A percentile compares a stretch with the other conserved stretches of the same genome.
phyloP scores from a whole-genome alignment of 2,113 vertebrate species.

The Gnathonemus longibarbis region DNA sequence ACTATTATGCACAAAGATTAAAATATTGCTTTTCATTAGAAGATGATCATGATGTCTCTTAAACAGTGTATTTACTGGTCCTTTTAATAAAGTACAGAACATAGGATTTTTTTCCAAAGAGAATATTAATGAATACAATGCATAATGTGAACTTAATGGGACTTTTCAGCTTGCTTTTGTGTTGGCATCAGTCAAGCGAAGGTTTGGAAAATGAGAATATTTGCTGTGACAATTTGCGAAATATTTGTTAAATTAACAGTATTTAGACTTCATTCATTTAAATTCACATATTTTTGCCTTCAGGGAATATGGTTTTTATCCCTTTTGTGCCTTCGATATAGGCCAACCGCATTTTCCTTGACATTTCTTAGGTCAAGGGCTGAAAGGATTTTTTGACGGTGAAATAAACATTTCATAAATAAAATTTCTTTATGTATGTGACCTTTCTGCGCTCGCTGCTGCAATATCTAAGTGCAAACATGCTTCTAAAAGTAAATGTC shows the following conservation, averaged over 20 bases:
- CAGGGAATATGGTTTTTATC: not conserved
- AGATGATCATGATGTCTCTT: not conserved
- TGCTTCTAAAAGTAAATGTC: conserved; percentile 11
- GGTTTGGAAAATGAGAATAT: not conserved
- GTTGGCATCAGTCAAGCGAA: not conserved
- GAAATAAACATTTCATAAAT: not conserved
- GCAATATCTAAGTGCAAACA: conserved; percentile 8
- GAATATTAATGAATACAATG: not conserved
- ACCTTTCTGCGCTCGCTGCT: not conserved
- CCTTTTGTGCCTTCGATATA: not conserved
- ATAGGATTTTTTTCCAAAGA: not conserved
- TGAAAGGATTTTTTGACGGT: not conserved
- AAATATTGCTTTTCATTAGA: not conserved
- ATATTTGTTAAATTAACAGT: not conserved
- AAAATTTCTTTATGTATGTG: conserved; percentile 5
- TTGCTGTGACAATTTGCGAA: not conserved
- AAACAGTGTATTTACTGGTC: not conserved
- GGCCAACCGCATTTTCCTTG: not conserved
- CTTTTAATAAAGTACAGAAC: not conserved
- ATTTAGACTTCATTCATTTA: not conserved
- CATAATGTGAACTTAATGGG: not conserved
- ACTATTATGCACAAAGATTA: not conserved
- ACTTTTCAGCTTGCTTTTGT: not conserved
- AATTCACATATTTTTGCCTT: not conserved
- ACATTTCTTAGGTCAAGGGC: not conserved